phyloP scores from a whole-genome alignment of 2,113 vertebrate genomes.

The Erythrocercus mccallii region DNA sequence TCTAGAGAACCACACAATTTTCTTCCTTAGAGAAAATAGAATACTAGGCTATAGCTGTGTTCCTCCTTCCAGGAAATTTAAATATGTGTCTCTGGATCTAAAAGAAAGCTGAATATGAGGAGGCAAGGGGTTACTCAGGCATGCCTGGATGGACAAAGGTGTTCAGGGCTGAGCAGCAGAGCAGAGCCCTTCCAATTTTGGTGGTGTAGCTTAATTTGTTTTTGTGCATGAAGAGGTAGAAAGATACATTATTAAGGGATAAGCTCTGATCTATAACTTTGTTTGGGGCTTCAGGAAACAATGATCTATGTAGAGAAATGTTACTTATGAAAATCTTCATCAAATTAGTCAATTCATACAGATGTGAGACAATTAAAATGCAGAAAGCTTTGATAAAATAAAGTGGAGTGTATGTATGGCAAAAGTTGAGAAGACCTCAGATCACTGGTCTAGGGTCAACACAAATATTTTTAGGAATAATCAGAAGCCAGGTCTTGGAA shows the following conservation, averaged over 20 bases:
- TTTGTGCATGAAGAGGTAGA: neutral
- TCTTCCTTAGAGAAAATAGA: neutral
- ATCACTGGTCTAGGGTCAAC: neutral
- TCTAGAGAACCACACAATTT: neutral
- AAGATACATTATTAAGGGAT: neutral
- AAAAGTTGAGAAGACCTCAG: neutral
- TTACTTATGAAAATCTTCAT: neutral
- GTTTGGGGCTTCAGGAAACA: neutral
- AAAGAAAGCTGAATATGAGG: neutral
- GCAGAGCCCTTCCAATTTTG: neutral
- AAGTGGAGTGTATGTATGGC: neutral
- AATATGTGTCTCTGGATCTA: neutral
- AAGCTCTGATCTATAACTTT: neutral
- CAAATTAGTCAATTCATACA: neutral
- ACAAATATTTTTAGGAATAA: neutral
- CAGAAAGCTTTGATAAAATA: neutral
- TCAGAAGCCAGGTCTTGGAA: neutral
- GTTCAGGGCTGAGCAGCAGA: neutral
- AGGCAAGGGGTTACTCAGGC: neutral
- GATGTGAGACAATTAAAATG: neutral
- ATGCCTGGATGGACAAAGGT: neutral
- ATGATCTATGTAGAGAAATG: neutral
- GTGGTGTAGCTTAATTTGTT: neutral
- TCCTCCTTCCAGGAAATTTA: neutral
- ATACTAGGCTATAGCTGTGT: neutral